Evolutionary conservation across 1,140 invertebrate genomes (phyloP), one percentile per base, ranked within the genome.

Genomic region (Drosophila tsacasi): DNA sequence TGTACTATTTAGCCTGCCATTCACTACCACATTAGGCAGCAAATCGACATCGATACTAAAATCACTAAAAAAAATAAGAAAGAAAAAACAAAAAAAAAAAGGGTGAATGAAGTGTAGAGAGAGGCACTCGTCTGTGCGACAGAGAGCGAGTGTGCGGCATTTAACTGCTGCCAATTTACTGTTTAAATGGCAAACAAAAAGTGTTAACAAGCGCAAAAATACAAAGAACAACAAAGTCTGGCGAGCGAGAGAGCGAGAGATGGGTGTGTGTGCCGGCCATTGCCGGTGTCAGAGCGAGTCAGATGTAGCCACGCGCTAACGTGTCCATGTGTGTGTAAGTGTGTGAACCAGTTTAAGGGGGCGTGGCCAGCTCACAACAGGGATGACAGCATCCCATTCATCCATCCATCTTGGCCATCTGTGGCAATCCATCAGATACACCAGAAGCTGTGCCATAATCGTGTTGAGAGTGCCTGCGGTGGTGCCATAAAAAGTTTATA

Each of bases 111-210:
- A 32, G 35, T 13, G n/a, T 40, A 23, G 46, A 50, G 25, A 60
- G 30, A 39, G 69, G 66, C 9, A 46, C n/a, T 32, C 42, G 37
- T 60, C 50, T 30, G 72, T 54, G 67, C 39, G 49, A 64, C 74
- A 39, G 68, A 17, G 68, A 68, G 55, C 50, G 47, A 39, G 81
- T 61, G 68, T 72, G 76, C 89, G 79, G 77, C 91, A 87, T 87
- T 92, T 92, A 92, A 92, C 91, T 92, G 91, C 86, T 89, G 91
- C 81, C 91, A 92, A 92, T 92, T 92, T 92, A 92, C 91, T 92
- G 91, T 92, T 92, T 92, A 92, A 92, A 92, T 89, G 91, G 87
- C 91, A 92, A 89, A 92, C 91, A 92, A 92, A 92, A 92, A 92
- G 91, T 92, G 91, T 87, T 90, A 89, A 89, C 84, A 89, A 92